Evolutionary conservation across 2,113 vertebrate genomes (phyloP).

Genomic region (chimpanzee (Pan troglodytes)): DNA sequence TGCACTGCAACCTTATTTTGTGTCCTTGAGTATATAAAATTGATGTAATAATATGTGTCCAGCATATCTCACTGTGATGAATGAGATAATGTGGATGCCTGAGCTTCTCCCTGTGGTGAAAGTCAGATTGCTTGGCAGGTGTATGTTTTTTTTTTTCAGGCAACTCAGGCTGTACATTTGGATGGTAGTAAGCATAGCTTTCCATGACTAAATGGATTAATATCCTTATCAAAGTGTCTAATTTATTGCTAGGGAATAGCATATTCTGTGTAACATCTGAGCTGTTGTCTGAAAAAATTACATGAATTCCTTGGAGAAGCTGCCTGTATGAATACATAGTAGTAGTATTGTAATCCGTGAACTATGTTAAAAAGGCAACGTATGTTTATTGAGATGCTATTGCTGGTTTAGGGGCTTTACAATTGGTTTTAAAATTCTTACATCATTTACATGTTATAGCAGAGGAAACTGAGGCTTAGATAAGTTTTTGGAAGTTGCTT

Average conservation of each 20-base stretch:
- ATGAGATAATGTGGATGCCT: constrained; percentile 48
- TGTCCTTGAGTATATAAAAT: constrained; percentile 59
- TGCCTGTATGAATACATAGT: not conserved
- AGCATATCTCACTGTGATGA: constrained; percentile 51
- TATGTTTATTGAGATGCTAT: not conserved
- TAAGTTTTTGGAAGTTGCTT: not conserved
- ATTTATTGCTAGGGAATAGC: constrained; percentile 69
- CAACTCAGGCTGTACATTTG: constrained; percentile 15
- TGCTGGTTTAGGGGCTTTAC: not conserved
- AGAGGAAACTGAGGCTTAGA: not conserved
- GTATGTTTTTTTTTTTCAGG: not conserved
- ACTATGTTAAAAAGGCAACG: constrained; percentile 14
- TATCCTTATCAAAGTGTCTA: not conserved
- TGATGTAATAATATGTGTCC: constrained; percentile 56
- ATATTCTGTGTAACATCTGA: constrained; percentile 40
- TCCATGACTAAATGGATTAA: constrained; percentile 50
- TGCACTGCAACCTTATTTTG: constrained; percentile 50
- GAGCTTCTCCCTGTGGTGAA: constrained; percentile 41
- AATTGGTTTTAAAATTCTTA: not conserved
- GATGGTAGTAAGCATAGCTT: constrained; percentile 11
- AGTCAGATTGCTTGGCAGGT: constrained; percentile 57
- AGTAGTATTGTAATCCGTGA: not conserved
- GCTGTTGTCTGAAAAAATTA: constrained; percentile 64
- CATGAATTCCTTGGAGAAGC: constrained; percentile 46
- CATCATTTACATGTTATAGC: not conserved